A percentile compares a stretch with the other conserved stretches of the same genome.
phyloP scores from a whole-genome alignment of 2,888 invertebrate species.

The Platycheirus albimanus region DNA sequence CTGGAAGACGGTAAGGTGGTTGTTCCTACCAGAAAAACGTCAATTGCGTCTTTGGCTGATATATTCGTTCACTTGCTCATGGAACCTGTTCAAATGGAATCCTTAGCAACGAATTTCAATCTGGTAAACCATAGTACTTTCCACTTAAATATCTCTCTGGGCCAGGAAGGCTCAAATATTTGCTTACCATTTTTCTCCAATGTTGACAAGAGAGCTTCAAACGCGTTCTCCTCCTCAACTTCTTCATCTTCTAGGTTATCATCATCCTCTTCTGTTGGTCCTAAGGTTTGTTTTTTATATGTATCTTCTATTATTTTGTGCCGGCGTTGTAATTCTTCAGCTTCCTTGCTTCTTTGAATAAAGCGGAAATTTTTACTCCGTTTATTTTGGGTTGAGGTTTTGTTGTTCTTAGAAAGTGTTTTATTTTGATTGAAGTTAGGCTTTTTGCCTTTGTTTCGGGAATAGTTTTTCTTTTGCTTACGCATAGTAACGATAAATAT shows the following conservation, averaged over 20 bases:
- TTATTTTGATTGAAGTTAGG: conserved; percentile 30
- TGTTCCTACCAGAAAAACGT: too few species aligned
- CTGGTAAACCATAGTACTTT: too few species aligned
- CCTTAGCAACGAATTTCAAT: too few species aligned
- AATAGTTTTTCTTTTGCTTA: conserved; percentile 54
- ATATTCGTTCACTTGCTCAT: too few species aligned
- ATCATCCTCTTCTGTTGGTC: not conserved
- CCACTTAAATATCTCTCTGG: too few species aligned
- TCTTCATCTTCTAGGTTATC: conserved; percentile 76
- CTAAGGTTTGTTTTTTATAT: conserved; percentile 60
- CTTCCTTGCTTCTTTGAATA: conserved; percentile 79
- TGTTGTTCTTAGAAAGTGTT: conserved; percentile 16
- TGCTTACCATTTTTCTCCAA: conserved; percentile 79
- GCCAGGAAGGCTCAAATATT: too few species aligned
- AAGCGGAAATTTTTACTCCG: conserved; percentile 77
- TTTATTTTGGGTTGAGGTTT: conserved; percentile 31
- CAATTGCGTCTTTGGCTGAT: too few species aligned
- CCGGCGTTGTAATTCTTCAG: conserved; percentile 77
- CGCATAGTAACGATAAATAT: conserved; percentile 33
- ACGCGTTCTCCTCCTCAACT: conserved; percentile 84
- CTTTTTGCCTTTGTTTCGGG: conserved; percentile 47
- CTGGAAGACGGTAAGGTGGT: too few species aligned
- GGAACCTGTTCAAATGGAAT: too few species aligned
- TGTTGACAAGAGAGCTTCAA: conserved; percentile 84
- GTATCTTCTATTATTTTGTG: conserved; percentile 75